These are phyloP conservation scores for Formica exsecta DNA, from an alignment of 1,140 invertebrate genomes.

Conservation along the genomic window DNA sequence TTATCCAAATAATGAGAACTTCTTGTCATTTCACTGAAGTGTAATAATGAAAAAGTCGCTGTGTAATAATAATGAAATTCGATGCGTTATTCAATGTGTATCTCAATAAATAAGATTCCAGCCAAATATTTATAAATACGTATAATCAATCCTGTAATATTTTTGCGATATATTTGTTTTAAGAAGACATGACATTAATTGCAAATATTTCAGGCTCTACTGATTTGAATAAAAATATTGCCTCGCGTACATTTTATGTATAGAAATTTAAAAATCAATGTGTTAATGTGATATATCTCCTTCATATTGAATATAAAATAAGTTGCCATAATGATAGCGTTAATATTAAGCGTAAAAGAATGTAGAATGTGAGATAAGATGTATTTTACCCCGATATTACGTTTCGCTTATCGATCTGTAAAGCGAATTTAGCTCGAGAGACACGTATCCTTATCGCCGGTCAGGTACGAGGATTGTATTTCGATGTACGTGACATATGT, in stretches of 20 bases:
- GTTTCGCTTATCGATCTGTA: slow-evolving; percentile 12
- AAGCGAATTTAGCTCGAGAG: neutral
- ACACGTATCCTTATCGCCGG: slow-evolving; percentile 30
- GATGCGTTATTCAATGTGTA: neutral
- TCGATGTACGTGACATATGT: slow-evolving; percentile 58
- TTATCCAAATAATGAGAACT: neutral
- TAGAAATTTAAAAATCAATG: neutral
- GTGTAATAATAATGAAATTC: neutral
- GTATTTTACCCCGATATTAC: neutral
- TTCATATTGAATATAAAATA: neutral
- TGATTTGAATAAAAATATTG: neutral
- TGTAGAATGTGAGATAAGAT: neutral
- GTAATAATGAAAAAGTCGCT: no score
- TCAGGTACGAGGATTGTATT: slow-evolving; percentile 41
- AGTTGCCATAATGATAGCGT: neutral
- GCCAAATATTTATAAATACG: neutral
- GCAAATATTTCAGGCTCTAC: neutral
- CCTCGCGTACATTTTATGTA: neutral
- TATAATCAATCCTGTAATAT: neutral
- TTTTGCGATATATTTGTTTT: neutral
- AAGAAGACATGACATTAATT: neutral
- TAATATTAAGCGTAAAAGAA: neutral
- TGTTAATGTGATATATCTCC: neutral
- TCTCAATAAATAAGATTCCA: neutral
- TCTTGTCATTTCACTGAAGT: no score